Percentiles rank a stretch among this genome's conserved stretches.
phyloP scores from a whole-genome alignment of 2,113 vertebrate species.

The Boulengeromyrus knoepffleri region DNA sequence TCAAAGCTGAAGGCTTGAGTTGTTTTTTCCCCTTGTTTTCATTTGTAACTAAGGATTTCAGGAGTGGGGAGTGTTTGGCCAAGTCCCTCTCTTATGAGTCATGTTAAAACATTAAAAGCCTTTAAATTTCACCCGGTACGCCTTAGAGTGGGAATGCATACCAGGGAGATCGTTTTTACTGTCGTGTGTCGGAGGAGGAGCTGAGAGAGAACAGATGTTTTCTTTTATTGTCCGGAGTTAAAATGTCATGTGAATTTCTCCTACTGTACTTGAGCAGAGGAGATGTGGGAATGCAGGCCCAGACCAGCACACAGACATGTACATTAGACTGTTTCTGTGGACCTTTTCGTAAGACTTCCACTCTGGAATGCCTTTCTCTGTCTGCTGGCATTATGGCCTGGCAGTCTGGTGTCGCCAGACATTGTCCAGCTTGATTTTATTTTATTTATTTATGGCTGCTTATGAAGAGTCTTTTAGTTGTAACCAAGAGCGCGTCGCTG shows the following conservation, averaged over 20 bases:
- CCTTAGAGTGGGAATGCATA: background rate
- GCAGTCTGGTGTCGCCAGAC: background rate
- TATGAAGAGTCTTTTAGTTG: background rate
- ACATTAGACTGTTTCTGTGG: background rate
- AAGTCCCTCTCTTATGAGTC: background rate
- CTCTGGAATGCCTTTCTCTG: background rate
- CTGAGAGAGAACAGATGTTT: constrained; percentile 48
- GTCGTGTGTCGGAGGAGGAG: constrained; percentile 3
- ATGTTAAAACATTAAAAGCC: background rate
- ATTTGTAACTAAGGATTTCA: constrained; percentile 2
- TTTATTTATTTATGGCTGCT: background rate
- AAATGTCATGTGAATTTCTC: background rate
- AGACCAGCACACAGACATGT: background rate
- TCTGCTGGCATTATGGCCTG: background rate
- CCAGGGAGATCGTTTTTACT: constrained; percentile 1
- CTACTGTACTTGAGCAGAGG: background rate
- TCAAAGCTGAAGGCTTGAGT: background rate
- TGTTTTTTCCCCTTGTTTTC: background rate
- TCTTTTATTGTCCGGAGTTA: constrained; percentile 22
- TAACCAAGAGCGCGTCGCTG: background rate
- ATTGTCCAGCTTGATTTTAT: background rate
- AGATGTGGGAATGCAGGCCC: background rate
- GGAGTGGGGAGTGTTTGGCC: background rate
- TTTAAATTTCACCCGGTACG: constrained; percentile 1
- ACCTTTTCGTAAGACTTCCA: background rate